Evolutionary conservation across 2,113 vertebrate species (phyloP).

Genomic region (Dolichallabes microphthalmus): DNA sequence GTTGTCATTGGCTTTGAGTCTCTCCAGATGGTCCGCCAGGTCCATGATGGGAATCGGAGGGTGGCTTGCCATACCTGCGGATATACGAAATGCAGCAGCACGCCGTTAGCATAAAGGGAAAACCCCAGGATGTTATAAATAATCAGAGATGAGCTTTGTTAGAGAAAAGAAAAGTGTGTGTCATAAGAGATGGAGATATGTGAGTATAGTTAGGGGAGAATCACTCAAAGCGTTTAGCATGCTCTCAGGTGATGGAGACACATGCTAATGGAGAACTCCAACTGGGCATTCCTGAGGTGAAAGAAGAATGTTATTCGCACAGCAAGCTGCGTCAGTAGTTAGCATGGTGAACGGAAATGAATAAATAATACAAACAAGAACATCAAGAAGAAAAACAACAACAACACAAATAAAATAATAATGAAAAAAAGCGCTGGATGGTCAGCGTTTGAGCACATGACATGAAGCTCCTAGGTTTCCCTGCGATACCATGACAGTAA

Average conservation of each 20-base stretch:
- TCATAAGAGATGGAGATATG: conserved; percentile 75
- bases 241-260: conserved; percentile 81
- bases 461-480: conserved; percentile 67
- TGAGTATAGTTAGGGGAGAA: conserved; percentile 77
- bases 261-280: conserved; percentile 84
- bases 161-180: conserved; percentile 69
- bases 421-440: conserved; percentile 70
- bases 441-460: conserved; percentile 82
- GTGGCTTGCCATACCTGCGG: conserved; percentile 94
- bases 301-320: conserved; percentile 77
- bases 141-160: conserved; percentile 56
- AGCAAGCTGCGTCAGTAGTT: conserved; percentile 72
- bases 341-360: conserved; percentile 70
- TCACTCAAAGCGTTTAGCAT: conserved; percentile 93
- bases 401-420: neutral
- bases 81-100: conserved; percentile 60
- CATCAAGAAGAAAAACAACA: conserved; percentile 28
- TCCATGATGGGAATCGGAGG: conserved; percentile 96
- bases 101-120: conserved; percentile 13
- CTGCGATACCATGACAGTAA: conserved; percentile 80
- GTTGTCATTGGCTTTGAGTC: conserved; percentile 98
- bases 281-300: conserved; percentile 81
- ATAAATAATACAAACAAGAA: conserved; percentile 39
- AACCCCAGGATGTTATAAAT: conserved; percentile 29
- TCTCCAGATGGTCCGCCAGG: conserved; percentile 94